Conservation (phyloP, 2,113 vertebrate species). For the Microcebus ravelobensis region DNA sequence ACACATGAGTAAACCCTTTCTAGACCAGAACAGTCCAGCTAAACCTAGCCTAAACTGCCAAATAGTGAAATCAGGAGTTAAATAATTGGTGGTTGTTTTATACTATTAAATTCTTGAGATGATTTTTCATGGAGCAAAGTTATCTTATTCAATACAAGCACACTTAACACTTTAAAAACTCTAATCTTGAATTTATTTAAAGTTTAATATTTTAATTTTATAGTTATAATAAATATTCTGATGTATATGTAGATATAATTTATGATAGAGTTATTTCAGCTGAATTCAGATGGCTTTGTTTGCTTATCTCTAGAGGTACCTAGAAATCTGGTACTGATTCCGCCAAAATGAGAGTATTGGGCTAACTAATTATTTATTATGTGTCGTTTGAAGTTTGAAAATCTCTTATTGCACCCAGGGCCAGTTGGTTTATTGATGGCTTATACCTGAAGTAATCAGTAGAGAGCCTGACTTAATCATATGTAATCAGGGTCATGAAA, state of each 20-base stretch:
- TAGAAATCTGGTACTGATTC: not conserved
- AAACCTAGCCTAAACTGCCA: not conserved
- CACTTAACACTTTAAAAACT: not conserved
- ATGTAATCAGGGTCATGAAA: not conserved
- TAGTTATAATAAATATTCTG: not conserved
- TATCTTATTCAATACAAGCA: not conserved
- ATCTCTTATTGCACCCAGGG: not conserved
- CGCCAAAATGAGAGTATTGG: not conserved
- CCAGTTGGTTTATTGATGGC: not conserved
- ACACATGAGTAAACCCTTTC: not conserved
- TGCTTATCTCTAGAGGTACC: not conserved
- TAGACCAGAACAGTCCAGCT: not conserved
- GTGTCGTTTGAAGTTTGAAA: not conserved
- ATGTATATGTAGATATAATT: rapidly evolving
- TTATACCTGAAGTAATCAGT: not conserved
- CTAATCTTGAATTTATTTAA: not conserved
- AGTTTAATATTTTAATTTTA: not conserved
- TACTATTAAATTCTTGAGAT: not conserved
- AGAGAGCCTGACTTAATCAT: not conserved
- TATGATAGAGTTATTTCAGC: not conserved
- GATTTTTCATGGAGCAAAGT: not conserved
- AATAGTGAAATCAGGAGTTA: not conserved
- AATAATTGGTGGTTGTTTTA: not conserved
- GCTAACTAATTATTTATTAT: not conserved
- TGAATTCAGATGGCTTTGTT: not conserved